phyloP scores from a whole-genome alignment of 1,140 invertebrate genomes.

The Papilio dardanus region DNA sequence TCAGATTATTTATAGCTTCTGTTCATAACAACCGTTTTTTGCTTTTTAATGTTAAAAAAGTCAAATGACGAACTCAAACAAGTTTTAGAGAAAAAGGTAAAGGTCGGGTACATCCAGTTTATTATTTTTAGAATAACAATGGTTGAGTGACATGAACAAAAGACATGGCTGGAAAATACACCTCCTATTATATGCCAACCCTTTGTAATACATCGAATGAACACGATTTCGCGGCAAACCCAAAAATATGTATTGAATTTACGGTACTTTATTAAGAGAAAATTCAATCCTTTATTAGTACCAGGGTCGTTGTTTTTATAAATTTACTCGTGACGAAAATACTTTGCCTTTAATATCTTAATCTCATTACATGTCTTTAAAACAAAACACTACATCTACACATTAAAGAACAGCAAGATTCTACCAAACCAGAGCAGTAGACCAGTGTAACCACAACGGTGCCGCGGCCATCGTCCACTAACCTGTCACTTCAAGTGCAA shows the following conservation, averaged over 20 bases:
- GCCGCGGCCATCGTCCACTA: not conserved
- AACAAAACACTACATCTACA: not conserved
- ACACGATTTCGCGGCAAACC: not conserved
- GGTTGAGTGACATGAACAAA: not conserved
- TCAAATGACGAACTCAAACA: not conserved
- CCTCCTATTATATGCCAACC: not conserved
- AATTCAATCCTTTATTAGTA: no score
- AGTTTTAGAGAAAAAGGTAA: not conserved
- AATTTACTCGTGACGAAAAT: no score
- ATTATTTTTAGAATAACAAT: slow-evolving; percentile 7
- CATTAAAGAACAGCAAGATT: not conserved
- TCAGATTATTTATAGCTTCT: not conserved
- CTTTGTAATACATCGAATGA: not conserved
- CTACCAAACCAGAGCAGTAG: slow-evolving; percentile 6
- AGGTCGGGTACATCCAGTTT: not conserved
- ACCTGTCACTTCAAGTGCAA: not conserved
- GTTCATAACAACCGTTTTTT: not conserved
- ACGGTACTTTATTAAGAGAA: not conserved
- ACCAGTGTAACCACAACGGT: slow-evolving; percentile 23
- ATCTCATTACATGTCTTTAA: not conserved
- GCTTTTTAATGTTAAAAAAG: not conserved
- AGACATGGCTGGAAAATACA: not conserved
- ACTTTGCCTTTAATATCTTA: no score
- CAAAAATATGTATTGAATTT: not conserved
- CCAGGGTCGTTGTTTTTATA: no score